Evolutionary conservation across 2,888 invertebrate species (phyloP), one percentile per base, ranked within the genome.

Genomic region (Tetanocera ferruginea): DNA sequence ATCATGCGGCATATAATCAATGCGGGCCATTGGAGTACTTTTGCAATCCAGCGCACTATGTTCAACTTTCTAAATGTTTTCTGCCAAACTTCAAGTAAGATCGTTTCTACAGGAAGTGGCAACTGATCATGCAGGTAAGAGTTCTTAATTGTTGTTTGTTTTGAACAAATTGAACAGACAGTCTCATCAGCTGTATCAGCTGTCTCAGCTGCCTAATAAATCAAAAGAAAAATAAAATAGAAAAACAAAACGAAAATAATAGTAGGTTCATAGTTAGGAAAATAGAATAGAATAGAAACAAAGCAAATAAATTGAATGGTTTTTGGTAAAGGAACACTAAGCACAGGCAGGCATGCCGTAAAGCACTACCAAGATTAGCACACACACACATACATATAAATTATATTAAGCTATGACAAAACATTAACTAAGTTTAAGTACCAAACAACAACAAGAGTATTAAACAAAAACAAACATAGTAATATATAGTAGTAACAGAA

Each of bases 11-110:
- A 87, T 83, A 88, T 84, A 81, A 87, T 83, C 82, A 87, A 81
- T 80, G 88, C 87, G 83, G 88, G 88, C 88, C 87, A 88, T 84
- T 88, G 87, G 81, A 88, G 86, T 79, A 88, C 82, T 86, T 88
- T 88, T 82, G 86, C 84, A 82, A 87, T 86, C 88, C 88, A 88
- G 82, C 84, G 85, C 79, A 87, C 81, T 81, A 86, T 81, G 83
- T 83, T 86, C 83, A 86, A 84, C 79, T 86, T 86, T 82, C 85
- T 85, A 79, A 87, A 79, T 79, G 83, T 81, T 83, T 85, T 85
- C 83, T 87, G 86, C 87, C 86, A 87, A 82, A 87, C 82, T 79
- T 88, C 87, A 82, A 88, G 83, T 82, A 87, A 81, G 83, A 88
- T 83, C 83, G 83, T 85, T 81, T 87, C 87, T 85, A 88, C 83